Evolutionary conservation across 2,888 invertebrate species (phyloP).

Genomic region (Lasius platythorax): DNA sequence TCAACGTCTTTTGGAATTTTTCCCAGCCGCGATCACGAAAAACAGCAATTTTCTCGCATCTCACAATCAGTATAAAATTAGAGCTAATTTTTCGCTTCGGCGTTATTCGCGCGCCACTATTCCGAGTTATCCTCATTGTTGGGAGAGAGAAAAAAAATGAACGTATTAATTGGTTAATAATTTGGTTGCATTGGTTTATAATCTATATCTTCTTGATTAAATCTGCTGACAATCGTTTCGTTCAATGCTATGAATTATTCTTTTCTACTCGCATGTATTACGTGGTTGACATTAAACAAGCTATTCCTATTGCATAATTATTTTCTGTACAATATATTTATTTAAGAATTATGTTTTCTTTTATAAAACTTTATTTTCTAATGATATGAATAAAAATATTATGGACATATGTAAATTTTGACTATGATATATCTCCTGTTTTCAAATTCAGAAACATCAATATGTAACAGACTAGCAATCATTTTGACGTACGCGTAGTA

Average conservation of each 20-base stretch:
- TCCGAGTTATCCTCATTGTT: background rate
- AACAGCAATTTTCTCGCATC: background rate
- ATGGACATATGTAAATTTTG: background rate
- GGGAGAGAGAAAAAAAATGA: background rate
- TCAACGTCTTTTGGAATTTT: background rate
- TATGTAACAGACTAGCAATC: background rate
- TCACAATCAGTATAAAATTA: background rate
- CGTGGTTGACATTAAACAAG: conserved; percentile 18
- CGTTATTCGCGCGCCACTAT: conserved; percentile 7
- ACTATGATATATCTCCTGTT: background rate
- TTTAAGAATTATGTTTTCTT: background rate
- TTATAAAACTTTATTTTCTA: background rate
- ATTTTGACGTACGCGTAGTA: background rate
- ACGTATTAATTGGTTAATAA: conserved; percentile 46
- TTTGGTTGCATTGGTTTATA: conserved; percentile 44
- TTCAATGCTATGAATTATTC: conserved; percentile 41
- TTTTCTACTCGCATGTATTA: conserved; percentile 2
- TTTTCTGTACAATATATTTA: background rate
- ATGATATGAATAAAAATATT: background rate
- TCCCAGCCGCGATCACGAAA: background rate
- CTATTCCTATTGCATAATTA: conserved; percentile 8
- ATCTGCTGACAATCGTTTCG: conserved; percentile 40
- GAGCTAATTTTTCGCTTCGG: background rate
- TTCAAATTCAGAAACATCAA: background rate
- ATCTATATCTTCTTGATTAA: conserved; percentile 44